Evolutionary conservation across 2,888 invertebrate genomes (phyloP).

Genomic region (Stenodema calcarata): DNA sequence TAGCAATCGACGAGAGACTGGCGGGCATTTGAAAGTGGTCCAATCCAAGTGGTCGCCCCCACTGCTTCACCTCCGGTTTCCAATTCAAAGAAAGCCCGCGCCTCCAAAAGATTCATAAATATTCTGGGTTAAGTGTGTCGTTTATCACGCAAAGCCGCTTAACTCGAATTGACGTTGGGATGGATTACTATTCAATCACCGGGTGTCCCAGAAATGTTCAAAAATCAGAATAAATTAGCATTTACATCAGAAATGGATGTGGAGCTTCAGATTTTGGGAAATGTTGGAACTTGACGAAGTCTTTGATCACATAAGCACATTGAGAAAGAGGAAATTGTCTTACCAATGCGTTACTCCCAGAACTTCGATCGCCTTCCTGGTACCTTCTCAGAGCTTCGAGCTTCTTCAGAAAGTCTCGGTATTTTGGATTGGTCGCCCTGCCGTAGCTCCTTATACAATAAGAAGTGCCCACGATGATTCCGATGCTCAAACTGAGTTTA

Average conservation of each 20-base stretch:
- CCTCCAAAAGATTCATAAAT: not conserved
- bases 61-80: not conserved
- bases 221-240: no score
- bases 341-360: not conserved
- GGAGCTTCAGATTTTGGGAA: no score
- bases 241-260: no score
- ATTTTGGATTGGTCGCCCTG: slow-evolving; percentile 72
- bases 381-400: slow-evolving; percentile 60
- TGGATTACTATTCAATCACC: no score
- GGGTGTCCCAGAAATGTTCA: no score
- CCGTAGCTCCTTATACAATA: slow-evolving; percentile 73
- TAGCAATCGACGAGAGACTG: not conserved
- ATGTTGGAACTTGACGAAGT: no score
- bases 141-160: not conserved
- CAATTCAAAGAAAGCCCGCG: not conserved
- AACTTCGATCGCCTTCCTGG: not conserved
- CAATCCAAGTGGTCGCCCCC: not conserved
- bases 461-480: slow-evolving; percentile 71
- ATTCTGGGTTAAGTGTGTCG: not conserved
- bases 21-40: slow-evolving; percentile 5
- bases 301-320: no score
- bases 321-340: no score
- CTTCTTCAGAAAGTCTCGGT: slow-evolving; percentile 72
- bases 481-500: slow-evolving; percentile 71
- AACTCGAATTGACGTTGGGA: not conserved